These are phyloP conservation scores for Stomatorhinus ivindoensis DNA, from an alignment of 2,113 vertebrate species.

Conservation along the genomic window DNA sequence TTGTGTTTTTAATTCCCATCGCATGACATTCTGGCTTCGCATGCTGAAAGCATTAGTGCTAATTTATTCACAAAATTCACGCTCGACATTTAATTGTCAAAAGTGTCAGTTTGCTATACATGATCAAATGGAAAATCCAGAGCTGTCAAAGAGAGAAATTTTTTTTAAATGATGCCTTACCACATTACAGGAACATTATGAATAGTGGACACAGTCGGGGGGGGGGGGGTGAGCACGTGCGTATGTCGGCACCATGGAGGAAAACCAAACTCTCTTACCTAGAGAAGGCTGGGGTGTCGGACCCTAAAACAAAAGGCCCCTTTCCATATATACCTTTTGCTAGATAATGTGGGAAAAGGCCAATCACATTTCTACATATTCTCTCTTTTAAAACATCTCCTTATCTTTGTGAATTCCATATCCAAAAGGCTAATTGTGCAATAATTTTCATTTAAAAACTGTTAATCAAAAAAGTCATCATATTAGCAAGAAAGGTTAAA, in stretches of 20 bases:
- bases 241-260: neutral
- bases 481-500: neutral
- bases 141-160: neutral
- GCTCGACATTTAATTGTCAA: neutral
- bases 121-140: neutral
- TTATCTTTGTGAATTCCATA: neutral
- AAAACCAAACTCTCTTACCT: neutral
- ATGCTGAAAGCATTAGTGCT: neutral
- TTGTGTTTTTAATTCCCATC: neutral
- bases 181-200: neutral
- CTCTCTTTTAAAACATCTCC: neutral
- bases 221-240: neutral
- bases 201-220: neutral
- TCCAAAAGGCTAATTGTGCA: neutral
- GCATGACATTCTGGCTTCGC: neutral
- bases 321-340: neutral
- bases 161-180: neutral
- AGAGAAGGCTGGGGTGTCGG: neutral
- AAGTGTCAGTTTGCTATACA: neutral
- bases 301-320: neutral
- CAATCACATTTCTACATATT: neutral
- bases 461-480: neutral
- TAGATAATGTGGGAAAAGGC: neutral
- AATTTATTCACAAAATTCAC: conserved; percentile 5
- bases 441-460: neutral